These are phyloP conservation scores for Gavia stellata DNA, from an alignment of 2,113 vertebrate species.

Conservation along the genomic window DNA sequence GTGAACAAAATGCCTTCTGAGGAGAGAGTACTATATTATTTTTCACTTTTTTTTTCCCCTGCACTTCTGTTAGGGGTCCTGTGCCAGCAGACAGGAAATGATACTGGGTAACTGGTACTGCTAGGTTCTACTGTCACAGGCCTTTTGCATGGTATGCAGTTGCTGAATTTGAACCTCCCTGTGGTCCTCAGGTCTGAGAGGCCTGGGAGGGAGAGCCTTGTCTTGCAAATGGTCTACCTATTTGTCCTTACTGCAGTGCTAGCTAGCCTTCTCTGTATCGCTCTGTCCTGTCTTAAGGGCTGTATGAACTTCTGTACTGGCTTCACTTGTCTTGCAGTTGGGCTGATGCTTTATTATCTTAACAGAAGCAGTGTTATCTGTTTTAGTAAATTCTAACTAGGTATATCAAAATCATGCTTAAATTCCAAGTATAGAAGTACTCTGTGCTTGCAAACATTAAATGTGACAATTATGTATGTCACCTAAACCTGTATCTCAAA, in stretches of 20 bases:
- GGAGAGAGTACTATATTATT: neutral
- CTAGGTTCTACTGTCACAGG: neutral
- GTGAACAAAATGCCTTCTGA: neutral
- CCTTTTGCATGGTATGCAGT: neutral
- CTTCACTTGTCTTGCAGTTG: neutral
- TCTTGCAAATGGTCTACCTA: neutral
- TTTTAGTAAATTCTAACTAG: neutral
- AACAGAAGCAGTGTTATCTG: neutral
- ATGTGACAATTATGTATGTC: neutral
- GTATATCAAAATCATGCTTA: neutral
- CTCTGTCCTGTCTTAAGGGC: neutral
- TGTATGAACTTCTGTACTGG: accelerated
- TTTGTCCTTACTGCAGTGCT: neutral
- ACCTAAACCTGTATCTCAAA: neutral
- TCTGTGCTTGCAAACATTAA: neutral
- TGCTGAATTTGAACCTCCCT: neutral
- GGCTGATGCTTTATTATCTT: neutral
- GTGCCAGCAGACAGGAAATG: neutral
- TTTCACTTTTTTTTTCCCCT: neutral
- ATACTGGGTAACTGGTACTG: neutral
- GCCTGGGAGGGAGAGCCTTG: neutral
- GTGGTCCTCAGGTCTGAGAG: neutral
- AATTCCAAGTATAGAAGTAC: neutral
- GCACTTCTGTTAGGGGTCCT: neutral
- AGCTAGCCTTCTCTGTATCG: neutral